phyloP scores from a whole-genome alignment of 2,888 invertebrate species.

The Lasioglossum pauxillum region DNA sequence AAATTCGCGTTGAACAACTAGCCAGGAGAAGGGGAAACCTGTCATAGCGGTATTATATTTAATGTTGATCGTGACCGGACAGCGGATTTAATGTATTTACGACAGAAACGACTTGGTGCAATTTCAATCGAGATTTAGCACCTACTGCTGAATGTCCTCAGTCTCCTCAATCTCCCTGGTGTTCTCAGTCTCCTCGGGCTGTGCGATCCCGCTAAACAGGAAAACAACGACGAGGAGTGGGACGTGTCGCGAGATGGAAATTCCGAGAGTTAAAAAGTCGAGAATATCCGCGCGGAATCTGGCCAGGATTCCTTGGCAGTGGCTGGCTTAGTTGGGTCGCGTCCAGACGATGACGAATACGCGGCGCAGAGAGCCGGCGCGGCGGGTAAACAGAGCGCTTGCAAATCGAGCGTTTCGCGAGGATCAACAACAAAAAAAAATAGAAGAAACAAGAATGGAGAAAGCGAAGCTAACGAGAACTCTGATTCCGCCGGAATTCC shows the following conservation, averaged over 20 bases:
- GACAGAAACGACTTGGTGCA: not conserved
- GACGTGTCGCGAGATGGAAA: slow-evolving; percentile 43
- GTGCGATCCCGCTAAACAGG: slow-evolving; percentile 5
- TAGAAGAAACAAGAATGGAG: not conserved
- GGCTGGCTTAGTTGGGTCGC: slow-evolving; percentile 76
- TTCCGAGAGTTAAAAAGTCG: slow-evolving; percentile 69
- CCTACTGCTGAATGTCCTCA: not conserved
- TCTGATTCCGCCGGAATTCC: slow-evolving; percentile 12
- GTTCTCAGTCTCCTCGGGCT: not conserved
- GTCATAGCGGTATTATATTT: not conserved
- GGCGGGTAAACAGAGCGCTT: slow-evolving; percentile 71
- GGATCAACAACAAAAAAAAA: slow-evolving; percentile 30
- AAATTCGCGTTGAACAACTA: not conserved
- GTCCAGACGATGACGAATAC: slow-evolving; percentile 79
- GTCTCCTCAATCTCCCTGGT: not conserved
- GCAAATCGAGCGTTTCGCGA: slow-evolving; percentile 65
- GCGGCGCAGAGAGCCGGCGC: slow-evolving; percentile 41
- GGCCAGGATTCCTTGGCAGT: slow-evolving; percentile 80
- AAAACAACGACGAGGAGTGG: slow-evolving; percentile 16
- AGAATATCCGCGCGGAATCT: slow-evolving; percentile 67
- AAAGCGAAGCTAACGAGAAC: slow-evolving; percentile 33
- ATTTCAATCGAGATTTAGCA: not conserved
- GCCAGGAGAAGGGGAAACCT: not conserved
- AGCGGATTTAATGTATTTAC: not conserved
- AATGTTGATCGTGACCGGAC: not conserved